Evolutionary conservation across 2,113 vertebrate species (phyloP), one percentile per base, ranked within the genome.

Genomic region (Struthio camelus): DNA sequence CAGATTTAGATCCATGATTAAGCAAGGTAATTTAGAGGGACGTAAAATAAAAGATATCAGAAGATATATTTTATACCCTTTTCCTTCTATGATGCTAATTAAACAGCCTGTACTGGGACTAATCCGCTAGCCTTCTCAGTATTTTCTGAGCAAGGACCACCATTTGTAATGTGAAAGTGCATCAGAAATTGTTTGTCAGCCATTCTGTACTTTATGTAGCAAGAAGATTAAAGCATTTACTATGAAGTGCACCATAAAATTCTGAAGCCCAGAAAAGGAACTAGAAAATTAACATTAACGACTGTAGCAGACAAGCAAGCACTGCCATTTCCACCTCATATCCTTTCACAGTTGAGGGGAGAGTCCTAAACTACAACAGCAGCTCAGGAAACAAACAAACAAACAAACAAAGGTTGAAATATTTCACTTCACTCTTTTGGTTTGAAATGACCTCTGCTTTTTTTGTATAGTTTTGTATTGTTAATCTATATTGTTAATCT

Each of bases 251-350:
- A 82, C 86, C 80, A 80, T 89, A 89, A 94, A 94, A 83, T 91
- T 91, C 6, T 92, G 88, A 96, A 95, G 95, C 44, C 67, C 70
- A 85, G n/a, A 77, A 91, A 93, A 89, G 27, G 64, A 85, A 87
- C 66, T 80, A 80, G 36, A 73, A 92, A 87, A 96, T 94, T 80
- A 94, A 65, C 91, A 96, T 89, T 93, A 92, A 96, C 62, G 80
- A 70, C 78, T 91, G 38, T 11, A 95, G 93, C 54, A 93, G 79
- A 94, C 36, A 94, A 91, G 92, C 84, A 87, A 95, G 85, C 75
- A 78, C 67, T 94, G 93, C 87, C 50, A 80, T 96, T 96, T 96
- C 90, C 79, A 95, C 82, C 82, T 96, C 67, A 90, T 42, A 58
- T 89, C 40, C 40, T 87, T 85, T 93, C 64, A 65, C 27, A 90